Evolutionary conservation across 2,797 vertebrate genomes (phyloP).

Genomic region (Clamator glandarius): DNA sequence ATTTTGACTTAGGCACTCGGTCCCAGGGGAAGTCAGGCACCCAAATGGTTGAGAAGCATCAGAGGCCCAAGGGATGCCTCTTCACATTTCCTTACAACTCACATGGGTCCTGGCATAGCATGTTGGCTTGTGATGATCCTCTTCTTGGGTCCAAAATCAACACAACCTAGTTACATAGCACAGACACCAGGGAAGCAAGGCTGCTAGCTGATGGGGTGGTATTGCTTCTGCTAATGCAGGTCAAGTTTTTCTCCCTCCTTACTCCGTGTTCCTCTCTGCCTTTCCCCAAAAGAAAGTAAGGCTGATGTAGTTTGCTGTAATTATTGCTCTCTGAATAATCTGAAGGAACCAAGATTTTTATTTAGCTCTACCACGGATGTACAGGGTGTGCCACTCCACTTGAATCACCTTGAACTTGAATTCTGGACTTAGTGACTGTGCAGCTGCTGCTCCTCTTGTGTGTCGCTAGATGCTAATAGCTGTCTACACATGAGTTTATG

Average conservation of each 20-base stretch:
- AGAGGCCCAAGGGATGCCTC: background rate
- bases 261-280: rapidly evolving
- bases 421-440: background rate
- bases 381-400: background rate
- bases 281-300: background rate
- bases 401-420: constrained; percentile 16
- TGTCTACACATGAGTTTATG: constrained; percentile 12
- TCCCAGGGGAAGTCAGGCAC: background rate
- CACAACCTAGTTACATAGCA: background rate
- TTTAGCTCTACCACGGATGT: background rate
- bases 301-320: background rate
- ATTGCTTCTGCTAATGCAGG: background rate
- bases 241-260: background rate
- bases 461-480: background rate
- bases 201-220: background rate
- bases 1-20: background rate
- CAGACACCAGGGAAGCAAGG: background rate
- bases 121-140: background rate
- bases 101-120: background rate
- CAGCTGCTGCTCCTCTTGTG: background rate
- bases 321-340: background rate
- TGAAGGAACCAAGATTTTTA: background rate
- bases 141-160: background rate
- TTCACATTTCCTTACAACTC: background rate
- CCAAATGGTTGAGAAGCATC: background rate